These are phyloP conservation scores for Notospermus geniculatus DNA, from an alignment of 1,140 invertebrate genomes.

Conservation along the genomic window DNA sequence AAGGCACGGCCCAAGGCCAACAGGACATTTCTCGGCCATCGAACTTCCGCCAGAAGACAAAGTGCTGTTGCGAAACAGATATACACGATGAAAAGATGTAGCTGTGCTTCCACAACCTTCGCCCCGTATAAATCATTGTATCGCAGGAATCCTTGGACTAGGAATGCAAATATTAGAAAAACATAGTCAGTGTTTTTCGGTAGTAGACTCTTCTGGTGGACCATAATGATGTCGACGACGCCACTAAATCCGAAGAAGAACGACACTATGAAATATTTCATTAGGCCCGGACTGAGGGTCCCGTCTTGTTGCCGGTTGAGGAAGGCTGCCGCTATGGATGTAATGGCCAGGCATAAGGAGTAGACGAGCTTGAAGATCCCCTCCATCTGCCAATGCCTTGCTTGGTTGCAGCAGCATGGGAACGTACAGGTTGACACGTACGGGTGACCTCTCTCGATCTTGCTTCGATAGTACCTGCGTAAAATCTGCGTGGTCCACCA, in stretches of 20 bases:
- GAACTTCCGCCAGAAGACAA: constrained; percentile 1
- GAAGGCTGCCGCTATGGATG: too few species aligned
- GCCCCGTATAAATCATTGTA: background rate
- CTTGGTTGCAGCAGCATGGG: too few species aligned
- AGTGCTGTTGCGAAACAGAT: background rate
- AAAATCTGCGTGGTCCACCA: too few species aligned
- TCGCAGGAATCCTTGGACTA: background rate
- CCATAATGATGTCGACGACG: background rate
- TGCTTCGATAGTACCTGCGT: too few species aligned
- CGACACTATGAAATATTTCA: too few species aligned
- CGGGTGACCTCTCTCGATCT: too few species aligned
- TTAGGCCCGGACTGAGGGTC: too few species aligned
- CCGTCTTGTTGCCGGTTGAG: too few species aligned
- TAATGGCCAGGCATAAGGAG: too few species aligned
- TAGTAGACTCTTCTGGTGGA: background rate
- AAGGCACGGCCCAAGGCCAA: background rate
- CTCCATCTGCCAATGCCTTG: too few species aligned
- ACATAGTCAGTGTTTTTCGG: constrained; percentile 3
- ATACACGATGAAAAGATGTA: background rate
- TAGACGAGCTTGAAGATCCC: too few species aligned
- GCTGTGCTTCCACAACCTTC: background rate
- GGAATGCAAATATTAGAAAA: background rate
- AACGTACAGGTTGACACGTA: too few species aligned
- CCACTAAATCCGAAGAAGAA: background rate
- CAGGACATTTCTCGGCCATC: constrained; percentile 2